phyloP scores from a whole-genome alignment of 2,888 invertebrate genomes.

The Zygothrica quintamaculata region DNA sequence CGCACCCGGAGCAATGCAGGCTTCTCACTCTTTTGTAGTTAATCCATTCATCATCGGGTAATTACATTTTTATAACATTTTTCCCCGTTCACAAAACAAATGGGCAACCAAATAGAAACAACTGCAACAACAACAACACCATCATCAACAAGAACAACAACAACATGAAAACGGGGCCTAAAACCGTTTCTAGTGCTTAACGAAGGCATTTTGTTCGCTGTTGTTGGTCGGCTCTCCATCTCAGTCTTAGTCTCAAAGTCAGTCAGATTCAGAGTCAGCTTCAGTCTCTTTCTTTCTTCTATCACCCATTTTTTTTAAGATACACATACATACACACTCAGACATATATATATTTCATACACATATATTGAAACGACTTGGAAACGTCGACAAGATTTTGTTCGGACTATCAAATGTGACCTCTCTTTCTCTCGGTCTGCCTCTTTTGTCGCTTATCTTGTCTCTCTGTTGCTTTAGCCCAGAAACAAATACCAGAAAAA shows the following conservation, averaged over 20 bases:
- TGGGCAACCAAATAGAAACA: constrained; percentile 61
- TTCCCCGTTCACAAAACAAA: constrained; percentile 74
- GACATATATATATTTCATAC: constrained; percentile 18
- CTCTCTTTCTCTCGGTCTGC: constrained; percentile 52
- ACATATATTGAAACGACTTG: constrained; percentile 26
- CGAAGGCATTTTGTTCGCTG: constrained; percentile 77
- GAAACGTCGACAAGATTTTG: constrained; percentile 72
- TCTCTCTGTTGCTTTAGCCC: constrained; percentile 26
- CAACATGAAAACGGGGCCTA: constrained; percentile 55
- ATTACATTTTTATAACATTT: constrained; percentile 80
- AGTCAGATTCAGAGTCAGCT: no score
- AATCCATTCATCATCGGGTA: constrained; percentile 81
- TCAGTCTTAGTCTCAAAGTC: no score
- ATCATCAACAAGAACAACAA: constrained; percentile 29
- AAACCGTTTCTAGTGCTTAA: constrained; percentile 73
- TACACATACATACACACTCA: constrained; percentile 36
- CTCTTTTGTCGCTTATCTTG: constrained; percentile 35
- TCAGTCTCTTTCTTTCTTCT: constrained; percentile 35
- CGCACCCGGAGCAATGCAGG: constrained; percentile 69
- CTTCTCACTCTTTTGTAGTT: constrained; percentile 75
- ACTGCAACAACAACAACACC: constrained; percentile 25
- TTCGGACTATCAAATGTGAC: constrained; percentile 77
- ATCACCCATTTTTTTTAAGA: constrained; percentile 71
- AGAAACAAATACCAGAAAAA: constrained; percentile 48
- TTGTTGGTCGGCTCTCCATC: constrained; percentile 54